Percentiles rank a stretch among this genome's conserved stretches.
These are phyloP conservation scores for Toxonevra muliebris DNA, from an alignment of 2,888 invertebrate species.

Conservation along the genomic window DNA sequence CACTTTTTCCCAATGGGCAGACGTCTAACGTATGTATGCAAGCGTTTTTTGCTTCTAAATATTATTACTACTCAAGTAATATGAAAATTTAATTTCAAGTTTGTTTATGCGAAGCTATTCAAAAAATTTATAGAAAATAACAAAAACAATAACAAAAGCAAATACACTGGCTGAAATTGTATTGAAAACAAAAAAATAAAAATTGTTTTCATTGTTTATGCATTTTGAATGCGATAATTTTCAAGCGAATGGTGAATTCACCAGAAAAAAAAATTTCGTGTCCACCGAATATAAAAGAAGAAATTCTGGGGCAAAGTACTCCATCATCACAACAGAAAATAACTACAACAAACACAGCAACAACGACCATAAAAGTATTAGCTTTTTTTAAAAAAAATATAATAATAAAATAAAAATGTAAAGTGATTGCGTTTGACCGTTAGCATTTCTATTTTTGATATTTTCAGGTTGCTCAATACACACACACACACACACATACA, in stretches of 20 bases:
- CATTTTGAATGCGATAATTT: background rate
- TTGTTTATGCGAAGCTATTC: too few relatives aligned
- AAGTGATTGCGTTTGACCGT: slow-evolving; percentile 2
- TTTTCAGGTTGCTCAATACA: slow-evolving; percentile 4
- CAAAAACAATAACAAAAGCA: background rate
- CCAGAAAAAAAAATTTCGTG: background rate
- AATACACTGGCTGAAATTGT: background rate
- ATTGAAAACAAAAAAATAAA: background rate
- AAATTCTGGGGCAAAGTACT: slow-evolving; percentile 4
- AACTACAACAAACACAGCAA: background rate
- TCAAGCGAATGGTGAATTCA: background rate
- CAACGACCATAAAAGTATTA: background rate
- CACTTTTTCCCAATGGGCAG: background rate
- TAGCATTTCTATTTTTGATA: background rate
- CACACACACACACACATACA: background rate
- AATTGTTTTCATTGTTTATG: background rate
- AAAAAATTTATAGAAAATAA: background rate
- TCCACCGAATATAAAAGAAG: background rate
- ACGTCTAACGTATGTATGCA: too few relatives aligned
- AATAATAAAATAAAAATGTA: background rate
- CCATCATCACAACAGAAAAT: background rate
- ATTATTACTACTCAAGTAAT: too few relatives aligned
- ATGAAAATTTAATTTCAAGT: too few relatives aligned
- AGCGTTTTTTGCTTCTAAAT: too few relatives aligned
- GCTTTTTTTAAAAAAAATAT: too few relatives aligned